phyloP scores from a whole-genome alignment of 2,888 invertebrate species.

The Mechanitis messenoides region DNA sequence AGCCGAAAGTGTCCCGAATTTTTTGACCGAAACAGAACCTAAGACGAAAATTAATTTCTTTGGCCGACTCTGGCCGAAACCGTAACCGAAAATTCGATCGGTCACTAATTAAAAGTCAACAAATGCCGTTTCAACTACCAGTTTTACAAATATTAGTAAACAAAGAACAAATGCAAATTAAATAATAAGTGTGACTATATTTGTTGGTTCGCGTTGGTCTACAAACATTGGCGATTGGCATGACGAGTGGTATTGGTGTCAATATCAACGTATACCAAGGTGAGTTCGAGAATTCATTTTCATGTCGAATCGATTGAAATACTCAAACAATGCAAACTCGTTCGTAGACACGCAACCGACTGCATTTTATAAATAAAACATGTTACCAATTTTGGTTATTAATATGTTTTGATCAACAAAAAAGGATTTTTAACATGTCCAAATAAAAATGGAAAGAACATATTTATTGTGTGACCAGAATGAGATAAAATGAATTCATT shows the following conservation, averaged over 20 bases:
- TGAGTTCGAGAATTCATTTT: slow-evolving; percentile 35
- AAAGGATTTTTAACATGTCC: too few relatives aligned
- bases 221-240: slow-evolving; percentile 28
- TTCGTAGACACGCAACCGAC: slow-evolving; percentile 28
- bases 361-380: slow-evolving; percentile 22
- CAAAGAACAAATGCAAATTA: slow-evolving; percentile 3
- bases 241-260: slow-evolving; percentile 35
- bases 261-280: slow-evolving; percentile 36
- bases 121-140: too few relatives aligned
- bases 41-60: too few relatives aligned
- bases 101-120: too few relatives aligned
- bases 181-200: slow-evolving; percentile 18
- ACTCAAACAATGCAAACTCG: slow-evolving; percentile 30
- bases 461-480: too few relatives aligned
- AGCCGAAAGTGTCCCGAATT: too few relatives aligned
- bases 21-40: too few relatives aligned
- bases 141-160: too few relatives aligned
- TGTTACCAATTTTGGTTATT: slow-evolving; percentile 7
- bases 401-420: background rate
- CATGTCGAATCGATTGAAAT: slow-evolving; percentile 39
- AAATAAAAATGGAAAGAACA: too few relatives aligned
- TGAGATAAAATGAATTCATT: too few relatives aligned
- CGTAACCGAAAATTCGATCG: too few relatives aligned
- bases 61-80: too few relatives aligned
- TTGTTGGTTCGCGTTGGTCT: slow-evolving; percentile 11